Conservation (phyloP, 2,797 vertebrate species). For the Argyrosomus regius region DNA sequence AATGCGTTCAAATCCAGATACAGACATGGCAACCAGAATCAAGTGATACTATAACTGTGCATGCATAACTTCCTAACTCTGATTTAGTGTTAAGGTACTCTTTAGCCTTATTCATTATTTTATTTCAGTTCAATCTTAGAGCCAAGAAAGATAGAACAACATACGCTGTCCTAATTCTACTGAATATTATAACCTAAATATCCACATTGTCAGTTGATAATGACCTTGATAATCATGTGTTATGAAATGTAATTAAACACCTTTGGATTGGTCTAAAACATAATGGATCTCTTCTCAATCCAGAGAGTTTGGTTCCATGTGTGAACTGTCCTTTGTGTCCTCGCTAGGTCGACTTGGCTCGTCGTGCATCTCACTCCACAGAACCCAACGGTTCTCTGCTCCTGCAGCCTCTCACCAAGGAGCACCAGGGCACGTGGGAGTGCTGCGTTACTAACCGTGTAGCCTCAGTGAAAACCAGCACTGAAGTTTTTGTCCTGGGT, state of each 20-base stretch:
- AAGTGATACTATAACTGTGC: neutral
- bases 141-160: neutral
- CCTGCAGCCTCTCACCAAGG: conserved; percentile 89
- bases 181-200: neutral
- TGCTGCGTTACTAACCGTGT: conserved; percentile 89
- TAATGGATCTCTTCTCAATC: too few relatives aligned
- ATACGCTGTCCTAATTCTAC: neutral
- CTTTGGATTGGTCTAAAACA: too few relatives aligned
- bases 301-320: neutral
- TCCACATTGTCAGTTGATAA: neutral
- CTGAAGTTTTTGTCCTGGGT: conserved; percentile 91
- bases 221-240: neutral
- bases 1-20: conserved; percentile 4
- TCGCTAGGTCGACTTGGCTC: conserved; percentile 82
- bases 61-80: neutral
- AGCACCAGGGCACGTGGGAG: conserved; percentile 93
- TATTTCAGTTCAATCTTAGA: neutral
- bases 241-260: too few relatives aligned
- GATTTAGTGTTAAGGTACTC: conserved; percentile 14
- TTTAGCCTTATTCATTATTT: neutral
- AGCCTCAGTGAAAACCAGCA: conserved; percentile 83
- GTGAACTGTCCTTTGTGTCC: conserved; percentile 10
- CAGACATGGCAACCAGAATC: neutral
- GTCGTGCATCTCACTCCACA: conserved; percentile 80
- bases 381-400: conserved; percentile 89